Evolutionary conservation across 2,888 invertebrate genomes (phyloP), one percentile per base, ranked within the genome.

Genomic region (Antheraea assamensis): DNA sequence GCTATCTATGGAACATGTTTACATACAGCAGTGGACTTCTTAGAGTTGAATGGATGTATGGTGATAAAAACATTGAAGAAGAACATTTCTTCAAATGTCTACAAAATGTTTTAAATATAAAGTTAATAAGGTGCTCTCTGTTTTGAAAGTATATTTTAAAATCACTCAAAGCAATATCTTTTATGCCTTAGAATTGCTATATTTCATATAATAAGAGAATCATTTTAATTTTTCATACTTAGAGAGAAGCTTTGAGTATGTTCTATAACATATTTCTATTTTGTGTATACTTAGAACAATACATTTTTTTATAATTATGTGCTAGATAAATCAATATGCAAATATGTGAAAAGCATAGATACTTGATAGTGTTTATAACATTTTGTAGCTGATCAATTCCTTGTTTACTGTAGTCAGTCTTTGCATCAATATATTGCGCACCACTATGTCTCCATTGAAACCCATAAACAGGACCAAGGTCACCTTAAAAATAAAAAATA

Each of bases 381-480:
- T 96, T 95, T 77, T 96, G 93, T 47, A 99, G 91, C 89, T 99
- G 99, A 90, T 99, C 99, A 58, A 98, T 95, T n/a, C 99, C 99
- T 92, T 96, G 90, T 74, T 96, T 97, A 3, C 93, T 95, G 86
- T 99, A 99, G 90, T 99, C 97, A 30, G 97, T 95, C 78, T 97
- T 95, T 95, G 97, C 97, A 80, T 97, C 96, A 71, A 95, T 92
- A 89, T 99, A 99, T 82, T 97, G 93, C 0, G 99, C 99, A 27
- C 99, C 99, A 93, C 97, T 99, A 88, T 99, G 99, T 75, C 99
- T 96, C 99, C 99, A 99, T 88, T 99, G 99, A 86, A 99, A 99
- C 0, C 99, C 99, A 94, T 99, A 99, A 2, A 99, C 96, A 0
- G 99, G 99, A 0, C 99, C 99, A 70, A 99, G 95, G 91, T 99